Base-by-base conservation (phyloP, 2,113 vertebrate species). In the Indicator indicator region DNA sequence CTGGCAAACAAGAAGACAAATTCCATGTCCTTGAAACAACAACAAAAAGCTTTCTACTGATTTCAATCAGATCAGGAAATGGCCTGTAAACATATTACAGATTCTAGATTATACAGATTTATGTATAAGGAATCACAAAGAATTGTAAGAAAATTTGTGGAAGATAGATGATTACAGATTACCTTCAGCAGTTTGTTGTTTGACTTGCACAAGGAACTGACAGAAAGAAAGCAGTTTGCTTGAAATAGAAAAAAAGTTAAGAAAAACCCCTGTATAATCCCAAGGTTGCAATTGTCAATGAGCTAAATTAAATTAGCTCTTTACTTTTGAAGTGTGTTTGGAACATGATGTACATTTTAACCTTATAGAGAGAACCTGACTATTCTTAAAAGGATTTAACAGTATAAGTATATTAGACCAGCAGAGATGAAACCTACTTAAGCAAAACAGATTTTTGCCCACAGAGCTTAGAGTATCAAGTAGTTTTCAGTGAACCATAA, bases 1-100 rank as follows among this genome's bases (percentile, higher is more conserved):
- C 44, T 59, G 44, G 55, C 55, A 92, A 88, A 75, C 26, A 75
- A 93, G 70, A 95, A 86, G 91, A 93, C n/a, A 73, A 85, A 85
- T 79, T 59, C 80, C 84, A 40, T 77, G 55, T 15, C 67, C 69
- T 75, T 75, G 48, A 71, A 89, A 90, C 54, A 81, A 75, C 9
- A 76, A 48, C 12, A 81, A 67, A 69, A 94, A 70, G 44, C 33
- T 28, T 79, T 36, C 24, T 32, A 52, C 26, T 78, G 32, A 72
- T 88, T 94, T 78, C 42, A 72, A 30, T 0, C 50, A 13, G 16
- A 68, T 32, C 52, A 69, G 38, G 14, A 78, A 93, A 81, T 19
- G 8, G 30, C 19, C 38, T n/a, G 18, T 72, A 72, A 80, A 81
- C 6, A 16, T 56, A 60, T 27, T 42, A 68, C 11, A 71, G n/a